These are phyloP conservation scores for Fragum whitleyi DNA, from an alignment of 2,888 invertebrate species.

Conservation along the genomic window DNA sequence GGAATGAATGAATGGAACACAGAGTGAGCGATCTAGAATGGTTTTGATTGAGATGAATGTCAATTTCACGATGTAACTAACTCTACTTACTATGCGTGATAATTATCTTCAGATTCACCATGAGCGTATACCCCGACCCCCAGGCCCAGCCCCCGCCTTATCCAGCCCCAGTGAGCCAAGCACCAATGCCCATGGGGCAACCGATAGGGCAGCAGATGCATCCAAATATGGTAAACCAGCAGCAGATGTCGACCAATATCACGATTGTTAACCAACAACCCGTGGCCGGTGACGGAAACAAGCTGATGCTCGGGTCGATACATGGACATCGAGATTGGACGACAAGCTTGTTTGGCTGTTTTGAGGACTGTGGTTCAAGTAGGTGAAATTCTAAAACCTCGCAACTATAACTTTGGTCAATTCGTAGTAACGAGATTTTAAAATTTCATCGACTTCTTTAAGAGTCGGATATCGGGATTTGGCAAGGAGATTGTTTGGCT, in stretches of 20 bases:
- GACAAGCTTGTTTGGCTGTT: constrained; percentile 34
- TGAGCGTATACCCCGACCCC: not conserved
- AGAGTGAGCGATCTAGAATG: no score
- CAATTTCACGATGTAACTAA: no score
- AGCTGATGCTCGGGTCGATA: not conserved
- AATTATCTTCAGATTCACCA: not conserved
- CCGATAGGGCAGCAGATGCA: not conserved
- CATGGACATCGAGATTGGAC: constrained; percentile 44
- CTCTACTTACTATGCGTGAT: no score
- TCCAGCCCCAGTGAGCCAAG: not conserved
- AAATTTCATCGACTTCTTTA: no score
- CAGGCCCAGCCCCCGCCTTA: not conserved
- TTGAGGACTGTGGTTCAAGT: constrained; percentile 40
- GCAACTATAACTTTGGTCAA: no score
- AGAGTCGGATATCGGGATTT: no score
- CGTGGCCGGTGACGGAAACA: not conserved
- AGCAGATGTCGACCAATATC: not conserved
- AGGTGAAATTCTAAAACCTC: not conserved
- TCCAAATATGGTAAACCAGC: not conserved
- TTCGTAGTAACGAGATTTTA: no score
- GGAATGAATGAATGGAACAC: no score
- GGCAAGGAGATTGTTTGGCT: no score
- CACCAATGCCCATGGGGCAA: not conserved
- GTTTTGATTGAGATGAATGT: no score
- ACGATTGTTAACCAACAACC: not conserved